Base-by-base conservation (phyloP, 2,888 invertebrate genomes). In the Drosophila anomalata region DNA sequence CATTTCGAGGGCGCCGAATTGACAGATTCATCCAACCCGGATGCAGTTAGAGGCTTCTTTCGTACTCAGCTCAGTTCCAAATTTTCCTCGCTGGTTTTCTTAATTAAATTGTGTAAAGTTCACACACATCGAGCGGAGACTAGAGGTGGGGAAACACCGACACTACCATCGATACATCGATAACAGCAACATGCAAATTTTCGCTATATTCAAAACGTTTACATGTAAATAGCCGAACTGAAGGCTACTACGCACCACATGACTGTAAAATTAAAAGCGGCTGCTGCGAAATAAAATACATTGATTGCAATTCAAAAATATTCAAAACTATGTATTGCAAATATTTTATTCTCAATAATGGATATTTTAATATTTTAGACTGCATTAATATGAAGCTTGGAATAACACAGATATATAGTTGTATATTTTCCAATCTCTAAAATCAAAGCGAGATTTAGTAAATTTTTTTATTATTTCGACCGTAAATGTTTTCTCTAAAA, bases 71-170 rank as follows among this genome's bases (percentile, higher is more conserved):
- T 46, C 31, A 44, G 29, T 58, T 62, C 31, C 68, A 59, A 39
- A 39, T 68, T 68, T 59, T 67, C 48, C 59, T 66, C 50, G 36
- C 54, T 41, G 26, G 48, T 66, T 70, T 46, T 42, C 36, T 48
- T 69, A 69, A 69, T 69, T 69, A 58, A 69, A 58, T 63, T 58
- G 52, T 29, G 46, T 63, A 57, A 63, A 51, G 46, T 63, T 58
- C 58, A 58, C 42, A 58, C 31, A 50, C 41, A 58, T 17, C 17
- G 11, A 53, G 17, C 39, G 41, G 22, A n/a, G 36, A 6, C 14
- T 24, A 9, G 42, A 42, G 14, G 8, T 31, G 52, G 12, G 24
- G 24, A 50, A 26, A 17, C n/a, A 44, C 46, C 26, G 44, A 54
- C 36, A 24, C 2, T 0, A 14, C 4, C 26, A 44, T 54, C 24